These are phyloP conservation scores for Triops cancriformis DNA, from an alignment of 1,140 invertebrate genomes.

Conservation along the genomic window DNA sequence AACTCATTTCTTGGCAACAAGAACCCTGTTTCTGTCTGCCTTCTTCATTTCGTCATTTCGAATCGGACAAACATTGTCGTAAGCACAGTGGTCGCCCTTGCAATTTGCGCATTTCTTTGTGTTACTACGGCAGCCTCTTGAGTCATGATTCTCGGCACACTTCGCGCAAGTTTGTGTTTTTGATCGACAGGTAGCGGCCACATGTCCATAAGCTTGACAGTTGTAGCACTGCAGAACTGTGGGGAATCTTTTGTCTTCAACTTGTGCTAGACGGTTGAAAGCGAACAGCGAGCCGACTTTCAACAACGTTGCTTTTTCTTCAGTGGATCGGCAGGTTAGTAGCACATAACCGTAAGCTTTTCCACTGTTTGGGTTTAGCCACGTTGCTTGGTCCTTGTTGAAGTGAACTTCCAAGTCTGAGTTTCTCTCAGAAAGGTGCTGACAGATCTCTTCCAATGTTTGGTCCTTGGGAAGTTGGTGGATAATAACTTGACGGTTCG, in stretches of 20 bases:
- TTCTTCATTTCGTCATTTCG: neutral
- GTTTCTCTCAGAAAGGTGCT: slow-evolving; percentile 11
- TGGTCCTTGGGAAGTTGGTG: slow-evolving; percentile 10
- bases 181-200: neutral
- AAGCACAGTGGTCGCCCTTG: slow-evolving; percentile 11
- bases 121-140: neutral
- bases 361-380: too few relatives aligned
- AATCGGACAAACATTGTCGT: neutral
- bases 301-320: slow-evolving; percentile 1
- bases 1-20: neutral
- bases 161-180: slow-evolving; percentile 7
- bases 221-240: slow-evolving; percentile 18
- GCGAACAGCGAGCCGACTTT: neutral
- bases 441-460: neutral
- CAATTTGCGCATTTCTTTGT: slow-evolving; percentile 16
- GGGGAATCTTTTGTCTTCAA: too few relatives aligned
- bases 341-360: too few relatives aligned
- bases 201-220: slow-evolving; percentile 3
- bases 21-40: neutral
- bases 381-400: neutral
- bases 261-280: too few relatives aligned
- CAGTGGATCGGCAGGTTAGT: neutral
- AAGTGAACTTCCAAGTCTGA: neutral
- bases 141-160: slow-evolving; percentile 14
- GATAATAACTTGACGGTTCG: neutral